These are phyloP conservation scores for Patiria miniata DNA, from an alignment of 35 echinoderm and acorn worm genomes.

Conservation along the genomic window DNA sequence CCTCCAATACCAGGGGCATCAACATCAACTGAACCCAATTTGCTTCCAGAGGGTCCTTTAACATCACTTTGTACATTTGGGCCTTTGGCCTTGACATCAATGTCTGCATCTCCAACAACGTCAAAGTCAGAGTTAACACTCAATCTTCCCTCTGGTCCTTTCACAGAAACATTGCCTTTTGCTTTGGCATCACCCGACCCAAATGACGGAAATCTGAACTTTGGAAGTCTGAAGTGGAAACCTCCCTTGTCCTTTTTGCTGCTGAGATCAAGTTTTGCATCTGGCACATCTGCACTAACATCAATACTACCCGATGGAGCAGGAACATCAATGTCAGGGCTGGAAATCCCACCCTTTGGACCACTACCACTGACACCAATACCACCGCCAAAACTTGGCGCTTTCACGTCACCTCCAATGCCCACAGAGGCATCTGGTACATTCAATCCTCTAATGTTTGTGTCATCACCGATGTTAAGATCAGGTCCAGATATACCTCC, in stretches of 20 bases:
- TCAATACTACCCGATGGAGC: neutral
- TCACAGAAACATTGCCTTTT: constrained; percentile 40
- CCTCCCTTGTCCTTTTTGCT: constrained; percentile 41
- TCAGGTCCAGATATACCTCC: constrained; percentile 11
- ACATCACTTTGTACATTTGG: constrained; percentile 31
- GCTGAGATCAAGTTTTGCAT: constrained; percentile 24
- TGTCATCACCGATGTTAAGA: too few species aligned
- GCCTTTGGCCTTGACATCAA: constrained; percentile 14
- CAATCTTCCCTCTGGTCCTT: constrained; percentile 29
- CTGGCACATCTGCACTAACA: neutral
- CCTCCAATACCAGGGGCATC: constrained; percentile 6
- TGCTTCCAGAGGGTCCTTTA: constrained; percentile 20
- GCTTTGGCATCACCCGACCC: constrained; percentile 20
- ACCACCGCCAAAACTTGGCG: too few species aligned
- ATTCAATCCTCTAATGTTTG: too few species aligned
- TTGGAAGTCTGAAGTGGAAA: constrained; percentile 39
- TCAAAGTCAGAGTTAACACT: constrained; percentile 14
- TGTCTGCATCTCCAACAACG: constrained; percentile 33
- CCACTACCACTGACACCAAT: too few species aligned
- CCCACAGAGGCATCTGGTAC: neutral
- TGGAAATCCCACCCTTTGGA: neutral
- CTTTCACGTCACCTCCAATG: neutral
- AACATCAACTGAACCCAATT: neutral
- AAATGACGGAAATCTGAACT: constrained; percentile 33
- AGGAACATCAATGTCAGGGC: neutral